phyloP scores from a whole-genome alignment of 1,140 invertebrate genomes.

The Bombus difficillimus region DNA sequence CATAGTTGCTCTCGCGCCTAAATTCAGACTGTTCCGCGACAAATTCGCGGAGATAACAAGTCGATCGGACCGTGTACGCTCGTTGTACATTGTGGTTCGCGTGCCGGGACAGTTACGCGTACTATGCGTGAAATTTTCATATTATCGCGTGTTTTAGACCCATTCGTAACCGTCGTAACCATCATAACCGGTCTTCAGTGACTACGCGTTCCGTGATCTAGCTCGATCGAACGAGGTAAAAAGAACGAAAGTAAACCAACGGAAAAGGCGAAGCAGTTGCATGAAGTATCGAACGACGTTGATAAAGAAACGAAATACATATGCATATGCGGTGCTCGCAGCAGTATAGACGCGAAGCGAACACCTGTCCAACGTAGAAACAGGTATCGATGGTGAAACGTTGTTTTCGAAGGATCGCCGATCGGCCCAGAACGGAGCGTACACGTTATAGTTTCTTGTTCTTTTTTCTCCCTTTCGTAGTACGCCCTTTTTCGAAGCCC shows the following conservation, averaged over 20 bases:
- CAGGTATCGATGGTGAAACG: constrained; percentile 46
- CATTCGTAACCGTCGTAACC: background rate
- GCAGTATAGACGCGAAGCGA: background rate
- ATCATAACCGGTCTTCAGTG: background rate
- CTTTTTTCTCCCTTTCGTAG: constrained; percentile 18
- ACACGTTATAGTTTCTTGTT: background rate
- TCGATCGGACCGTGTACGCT: background rate
- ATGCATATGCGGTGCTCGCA: background rate
- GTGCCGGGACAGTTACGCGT: background rate
- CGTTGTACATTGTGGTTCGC: background rate
- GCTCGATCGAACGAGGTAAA: too few species aligned
- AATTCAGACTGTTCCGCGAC: background rate
- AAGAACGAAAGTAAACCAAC: background rate
- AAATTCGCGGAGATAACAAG: background rate
- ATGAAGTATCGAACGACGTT: background rate
- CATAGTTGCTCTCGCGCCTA: background rate
- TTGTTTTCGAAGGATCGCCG: constrained; percentile 16
- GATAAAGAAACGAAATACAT: constrained; percentile 40
- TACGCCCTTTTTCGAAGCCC: constrained; percentile 62
- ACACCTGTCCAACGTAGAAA: constrained; percentile 46
- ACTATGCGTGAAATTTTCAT: constrained; percentile 16
- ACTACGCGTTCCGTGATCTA: background rate
- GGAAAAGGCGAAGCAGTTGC: background rate
- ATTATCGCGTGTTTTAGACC: constrained; percentile 18
- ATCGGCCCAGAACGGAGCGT: background rate